These are phyloP conservation scores for Microplitis manilae DNA, from an alignment of 2,888 invertebrate genomes.

Conservation along the genomic window DNA sequence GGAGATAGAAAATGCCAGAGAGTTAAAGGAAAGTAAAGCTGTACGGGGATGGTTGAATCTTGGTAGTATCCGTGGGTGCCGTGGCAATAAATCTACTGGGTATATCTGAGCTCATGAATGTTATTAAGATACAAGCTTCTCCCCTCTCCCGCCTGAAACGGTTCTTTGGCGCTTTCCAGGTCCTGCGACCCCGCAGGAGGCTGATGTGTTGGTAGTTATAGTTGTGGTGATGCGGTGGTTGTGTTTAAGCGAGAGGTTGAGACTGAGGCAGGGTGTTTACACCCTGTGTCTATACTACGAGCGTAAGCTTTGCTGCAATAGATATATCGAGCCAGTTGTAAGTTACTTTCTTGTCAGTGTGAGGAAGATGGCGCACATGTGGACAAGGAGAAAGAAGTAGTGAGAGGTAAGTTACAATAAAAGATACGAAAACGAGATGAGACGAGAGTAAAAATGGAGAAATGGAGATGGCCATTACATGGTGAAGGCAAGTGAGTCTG, in stretches of 20 bases:
- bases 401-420: conserved; percentile 53
- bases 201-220: not conserved
- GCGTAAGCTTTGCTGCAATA: not conserved
- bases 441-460: conserved; percentile 25
- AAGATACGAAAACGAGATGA: conserved; percentile 12
- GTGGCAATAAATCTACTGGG: conserved; percentile 71
- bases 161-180: conserved; percentile 1
- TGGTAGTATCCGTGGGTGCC: conserved; percentile 63
- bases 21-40: conserved; percentile 33
- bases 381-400: conserved; percentile 33
- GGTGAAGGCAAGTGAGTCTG: conserved; percentile 22
- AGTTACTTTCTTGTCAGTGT: not conserved
- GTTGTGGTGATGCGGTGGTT: not conserved
- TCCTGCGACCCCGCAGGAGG: conserved; percentile 31
- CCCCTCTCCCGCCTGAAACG: conserved; percentile 41
- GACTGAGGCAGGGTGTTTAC: conserved; percentile 17
- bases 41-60: conserved; percentile 49
- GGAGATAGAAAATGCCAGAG: conserved; percentile 32
- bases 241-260: not conserved
- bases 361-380: not conserved
- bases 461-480: conserved; percentile 19
- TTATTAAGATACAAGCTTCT: conserved; percentile 72
- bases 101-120: conserved; percentile 73
- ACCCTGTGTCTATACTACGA: not conserved
- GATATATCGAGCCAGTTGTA: not conserved